These are phyloP conservation scores for Nematolebias whitei DNA, from an alignment of 2,113 vertebrate genomes.

Conservation along the genomic window DNA sequence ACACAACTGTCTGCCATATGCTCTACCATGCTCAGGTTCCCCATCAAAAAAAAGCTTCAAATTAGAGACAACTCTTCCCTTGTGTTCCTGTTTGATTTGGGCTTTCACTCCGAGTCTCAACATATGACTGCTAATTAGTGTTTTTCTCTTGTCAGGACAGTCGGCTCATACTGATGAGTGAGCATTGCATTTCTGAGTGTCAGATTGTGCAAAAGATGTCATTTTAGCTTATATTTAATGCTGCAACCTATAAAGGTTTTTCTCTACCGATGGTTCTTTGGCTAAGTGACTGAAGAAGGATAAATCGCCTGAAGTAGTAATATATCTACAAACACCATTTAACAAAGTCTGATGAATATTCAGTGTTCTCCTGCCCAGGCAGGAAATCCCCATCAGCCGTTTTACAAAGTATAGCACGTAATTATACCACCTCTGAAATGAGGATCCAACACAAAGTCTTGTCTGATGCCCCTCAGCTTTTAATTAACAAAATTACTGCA, in stretches of 20 bases:
- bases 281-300: constrained; percentile 44
- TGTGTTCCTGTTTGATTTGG: constrained; percentile 58
- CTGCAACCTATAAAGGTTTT: background rate
- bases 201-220: constrained; percentile 25
- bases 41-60: constrained; percentile 52
- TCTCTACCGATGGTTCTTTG: constrained; percentile 29
- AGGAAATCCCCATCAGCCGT: constrained; percentile 71
- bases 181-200: constrained; percentile 34
- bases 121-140: constrained; percentile 59
- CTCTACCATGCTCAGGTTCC: constrained; percentile 64
- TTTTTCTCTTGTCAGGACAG: constrained; percentile 30
- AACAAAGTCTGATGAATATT: constrained; percentile 83
- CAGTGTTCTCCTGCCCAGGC: constrained; percentile 52
- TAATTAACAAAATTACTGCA: constrained; percentile 82
- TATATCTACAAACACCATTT: constrained; percentile 71
- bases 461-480: constrained; percentile 78
- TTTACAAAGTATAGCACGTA: constrained; percentile 72
- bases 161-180: constrained; percentile 18
- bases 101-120: constrained; percentile 49
- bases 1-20: constrained; percentile 73
- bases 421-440: constrained; percentile 77
- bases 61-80: constrained; percentile 55
- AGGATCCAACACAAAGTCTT: constrained; percentile 63
- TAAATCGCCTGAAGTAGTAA: constrained; percentile 55
- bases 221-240: constrained; percentile 34